Percentiles rank a stretch among this genome's conserved stretches.
phyloP scores from a whole-genome alignment of 2,113 vertebrate species.

The Microcebus ravelobensis region DNA sequence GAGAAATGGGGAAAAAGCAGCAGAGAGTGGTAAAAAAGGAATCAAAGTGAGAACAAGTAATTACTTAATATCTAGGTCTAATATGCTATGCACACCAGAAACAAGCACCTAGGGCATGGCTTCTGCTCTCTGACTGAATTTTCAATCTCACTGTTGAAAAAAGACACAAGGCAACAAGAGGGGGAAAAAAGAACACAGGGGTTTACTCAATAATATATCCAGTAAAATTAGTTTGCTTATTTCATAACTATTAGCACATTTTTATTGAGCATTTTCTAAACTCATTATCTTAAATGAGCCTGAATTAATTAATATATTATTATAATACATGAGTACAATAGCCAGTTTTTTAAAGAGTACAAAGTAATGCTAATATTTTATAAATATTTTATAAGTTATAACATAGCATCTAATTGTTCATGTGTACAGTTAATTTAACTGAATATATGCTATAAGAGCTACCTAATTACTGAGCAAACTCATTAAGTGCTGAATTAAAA shows the following conservation, averaged over 20 bases:
- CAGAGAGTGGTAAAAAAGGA: background rate
- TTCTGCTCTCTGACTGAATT: background rate
- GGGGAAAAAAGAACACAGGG: background rate
- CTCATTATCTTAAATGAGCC: background rate
- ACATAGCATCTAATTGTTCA: conserved; percentile 1
- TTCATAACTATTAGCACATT: conserved; percentile 8
- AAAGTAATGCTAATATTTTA: conserved; percentile 14
- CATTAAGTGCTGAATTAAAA: conserved; percentile 14
- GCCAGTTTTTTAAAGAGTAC: background rate
- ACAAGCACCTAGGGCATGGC: background rate
- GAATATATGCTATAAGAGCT: background rate
- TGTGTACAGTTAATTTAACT: conserved; percentile 12
- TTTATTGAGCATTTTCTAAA: background rate
- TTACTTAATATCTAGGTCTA: background rate
- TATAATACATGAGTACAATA: background rate
- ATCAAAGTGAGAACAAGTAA: background rate
- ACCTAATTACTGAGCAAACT: conserved; percentile 1
- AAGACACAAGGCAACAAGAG: background rate
- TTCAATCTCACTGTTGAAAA: background rate
- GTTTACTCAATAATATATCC: background rate
- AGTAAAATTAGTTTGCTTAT: background rate
- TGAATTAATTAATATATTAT: background rate
- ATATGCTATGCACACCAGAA: background rate
- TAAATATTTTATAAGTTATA: conserved; percentile 32
- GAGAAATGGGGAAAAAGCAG: background rate